A percentile compares a stretch with the other conserved stretches of the same genome.
phyloP scores from a whole-genome alignment of 1,140 invertebrate species.

The Philaenus spumarius region DNA sequence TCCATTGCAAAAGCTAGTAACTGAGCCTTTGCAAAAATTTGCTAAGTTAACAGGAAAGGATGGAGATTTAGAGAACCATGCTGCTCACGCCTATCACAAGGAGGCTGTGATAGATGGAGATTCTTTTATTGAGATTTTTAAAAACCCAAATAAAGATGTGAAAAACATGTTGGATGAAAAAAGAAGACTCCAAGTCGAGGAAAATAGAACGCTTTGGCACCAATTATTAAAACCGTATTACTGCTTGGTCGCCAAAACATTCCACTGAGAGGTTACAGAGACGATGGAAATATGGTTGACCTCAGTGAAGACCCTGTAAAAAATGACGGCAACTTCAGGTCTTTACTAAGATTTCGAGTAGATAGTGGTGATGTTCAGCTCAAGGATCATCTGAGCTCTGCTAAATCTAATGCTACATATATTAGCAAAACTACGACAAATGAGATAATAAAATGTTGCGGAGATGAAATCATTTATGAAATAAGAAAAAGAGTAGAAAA shows the following conservation, averaged over 20 bases:
- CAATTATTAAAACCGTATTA: constrained; percentile 26
- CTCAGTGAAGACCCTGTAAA: constrained; percentile 7
- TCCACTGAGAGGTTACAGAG: constrained; percentile 27
- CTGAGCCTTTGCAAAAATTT: constrained; percentile 25
- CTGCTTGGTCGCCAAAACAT: constrained; percentile 30
- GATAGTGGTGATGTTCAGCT: constrained; percentile 28
- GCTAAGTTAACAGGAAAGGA: constrained; percentile 25
- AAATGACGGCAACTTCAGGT: constrained; percentile 32
- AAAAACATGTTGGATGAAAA: constrained; percentile 13
- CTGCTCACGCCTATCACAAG: constrained; percentile 22
- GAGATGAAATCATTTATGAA: too few relatives aligned
- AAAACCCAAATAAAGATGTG: not conserved
- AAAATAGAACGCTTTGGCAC: constrained; percentile 15
- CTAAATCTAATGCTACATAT: constrained; percentile 24
- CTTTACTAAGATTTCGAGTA: constrained; percentile 24
- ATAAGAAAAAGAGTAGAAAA: constrained; percentile 23
- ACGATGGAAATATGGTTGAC: constrained; percentile 22
- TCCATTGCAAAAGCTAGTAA: constrained; percentile 24
- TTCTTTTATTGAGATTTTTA: not conserved
- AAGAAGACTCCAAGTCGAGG: constrained; percentile 24
- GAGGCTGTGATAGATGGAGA: constrained; percentile 6
- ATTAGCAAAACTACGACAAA: constrained; percentile 32
- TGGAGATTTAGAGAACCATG: constrained; percentile 19
- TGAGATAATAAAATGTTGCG: too few relatives aligned
- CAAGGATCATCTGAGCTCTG: too few relatives aligned